Evolutionary conservation across 2,113 vertebrate genomes (phyloP).

Genomic region (Oxygymnocypris stewartii): DNA sequence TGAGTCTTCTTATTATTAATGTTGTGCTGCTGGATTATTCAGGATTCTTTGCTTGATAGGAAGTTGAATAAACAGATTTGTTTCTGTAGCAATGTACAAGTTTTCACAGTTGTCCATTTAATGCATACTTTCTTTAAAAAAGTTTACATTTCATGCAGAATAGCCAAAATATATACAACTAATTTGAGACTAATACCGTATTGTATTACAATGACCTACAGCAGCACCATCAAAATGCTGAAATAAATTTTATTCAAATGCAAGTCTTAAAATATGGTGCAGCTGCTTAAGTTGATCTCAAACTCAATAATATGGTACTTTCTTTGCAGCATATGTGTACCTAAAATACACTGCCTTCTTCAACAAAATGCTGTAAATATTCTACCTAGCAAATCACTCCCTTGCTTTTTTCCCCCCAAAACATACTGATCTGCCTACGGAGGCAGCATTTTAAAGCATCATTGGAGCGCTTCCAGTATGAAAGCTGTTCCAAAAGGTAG

Average conservation of each 20-base stretch:
- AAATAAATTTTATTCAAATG: neutral
- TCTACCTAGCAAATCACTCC: neutral
- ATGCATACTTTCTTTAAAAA: neutral
- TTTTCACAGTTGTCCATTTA: neutral
- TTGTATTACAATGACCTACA: neutral
- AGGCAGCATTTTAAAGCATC: conserved; percentile 13
- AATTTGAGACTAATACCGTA: neutral
- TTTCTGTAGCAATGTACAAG: neutral
- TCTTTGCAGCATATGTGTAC: neutral
- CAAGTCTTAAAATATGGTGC: neutral
- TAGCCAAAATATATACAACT: neutral
- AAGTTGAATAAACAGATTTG: neutral
- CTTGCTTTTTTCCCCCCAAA: neutral
- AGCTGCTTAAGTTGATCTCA: neutral
- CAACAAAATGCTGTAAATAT: neutral
- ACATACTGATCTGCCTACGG: neutral
- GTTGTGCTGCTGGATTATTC: neutral
- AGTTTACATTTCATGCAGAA: neutral
- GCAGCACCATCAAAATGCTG: neutral
- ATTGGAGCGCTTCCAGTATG: neutral
- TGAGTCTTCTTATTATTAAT: neutral
- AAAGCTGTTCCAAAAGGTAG: conserved; percentile 22
- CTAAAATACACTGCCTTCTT: neutral
- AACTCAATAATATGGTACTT: neutral
- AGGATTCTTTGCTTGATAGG: neutral